A percentile compares a stretch with the other conserved stretches of the same genome.
Conservation (phyloP, 2,797 vertebrate species). For the Phalanger gymnotis region DNA sequence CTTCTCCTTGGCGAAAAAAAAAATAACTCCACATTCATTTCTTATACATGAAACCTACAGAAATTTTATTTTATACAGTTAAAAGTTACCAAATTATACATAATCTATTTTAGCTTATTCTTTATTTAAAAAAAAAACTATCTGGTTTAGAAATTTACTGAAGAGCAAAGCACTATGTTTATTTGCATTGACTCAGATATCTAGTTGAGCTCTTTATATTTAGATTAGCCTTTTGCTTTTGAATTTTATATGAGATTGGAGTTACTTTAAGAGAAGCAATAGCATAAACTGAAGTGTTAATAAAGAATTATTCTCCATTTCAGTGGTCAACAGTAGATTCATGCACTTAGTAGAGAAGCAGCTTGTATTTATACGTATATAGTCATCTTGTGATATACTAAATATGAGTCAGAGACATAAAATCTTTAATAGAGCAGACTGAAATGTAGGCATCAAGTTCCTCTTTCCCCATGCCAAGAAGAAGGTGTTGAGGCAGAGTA, state of each 20-base stretch:
- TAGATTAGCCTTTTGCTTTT: conserved; percentile 2
- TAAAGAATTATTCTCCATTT: conserved; percentile 26
- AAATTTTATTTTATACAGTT: neutral
- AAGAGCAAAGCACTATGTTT: neutral
- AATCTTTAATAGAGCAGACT: neutral
- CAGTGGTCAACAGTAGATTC: conserved; percentile 8
- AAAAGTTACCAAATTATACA: neutral
- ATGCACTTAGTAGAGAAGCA: conserved; percentile 25
- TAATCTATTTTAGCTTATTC: conserved; percentile 28
- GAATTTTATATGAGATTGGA: conserved; percentile 62
- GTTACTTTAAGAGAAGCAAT: conserved; percentile 37
- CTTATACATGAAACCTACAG: neutral
- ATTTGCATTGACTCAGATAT: conserved; percentile 53
- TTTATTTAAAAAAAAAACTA: conserved; percentile 53
- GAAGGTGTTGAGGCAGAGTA: neutral
- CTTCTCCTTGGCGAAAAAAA: neutral
- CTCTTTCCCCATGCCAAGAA: neutral
- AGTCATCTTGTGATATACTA: neutral
- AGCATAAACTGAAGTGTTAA: conserved; percentile 11
- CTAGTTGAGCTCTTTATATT: conserved; percentile 26
- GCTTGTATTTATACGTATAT: conserved; percentile 30
- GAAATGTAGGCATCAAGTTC: neutral
- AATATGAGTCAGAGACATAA: neutral
- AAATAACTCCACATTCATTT: neutral
- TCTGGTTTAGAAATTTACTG: conserved; percentile 56